Percentiles rank a stretch among this genome's conserved stretches.
Conservation (phyloP, 2,797 vertebrate species). For the Harpagifer antarcticus region DNA sequence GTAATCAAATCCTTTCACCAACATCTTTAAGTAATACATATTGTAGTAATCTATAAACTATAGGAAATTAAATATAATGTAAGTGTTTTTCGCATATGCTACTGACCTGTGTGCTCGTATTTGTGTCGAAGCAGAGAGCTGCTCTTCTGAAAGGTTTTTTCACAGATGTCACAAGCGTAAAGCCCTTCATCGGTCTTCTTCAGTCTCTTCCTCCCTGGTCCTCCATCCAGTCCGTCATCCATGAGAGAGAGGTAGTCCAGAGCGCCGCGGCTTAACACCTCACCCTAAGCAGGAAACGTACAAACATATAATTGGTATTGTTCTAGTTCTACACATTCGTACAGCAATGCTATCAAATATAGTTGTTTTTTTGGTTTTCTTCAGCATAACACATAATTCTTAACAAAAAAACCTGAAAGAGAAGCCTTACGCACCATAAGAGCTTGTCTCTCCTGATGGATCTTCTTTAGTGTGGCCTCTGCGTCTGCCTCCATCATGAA, state of each 20-base stretch:
- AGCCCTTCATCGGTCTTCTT: constrained; percentile 88
- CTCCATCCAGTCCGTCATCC: constrained; percentile 81
- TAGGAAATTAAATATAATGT: constrained; percentile 9
- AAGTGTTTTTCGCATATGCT: background rate
- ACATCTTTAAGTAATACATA: background rate
- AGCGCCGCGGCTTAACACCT: constrained; percentile 71
- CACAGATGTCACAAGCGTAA: constrained; percentile 89
- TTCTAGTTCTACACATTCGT: background rate
- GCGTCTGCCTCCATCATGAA: constrained; percentile 82
- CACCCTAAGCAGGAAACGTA: constrained; percentile 67
- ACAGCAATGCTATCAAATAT: background rate
- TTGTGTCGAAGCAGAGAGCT: constrained; percentile 90
- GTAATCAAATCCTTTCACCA: background rate
- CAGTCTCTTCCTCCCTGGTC: constrained; percentile 80
- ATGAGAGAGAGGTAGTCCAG: constrained; percentile 82
- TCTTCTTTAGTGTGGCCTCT: constrained; percentile 79
- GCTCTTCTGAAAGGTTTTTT: constrained; percentile 91
- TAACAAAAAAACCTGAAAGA: background rate
- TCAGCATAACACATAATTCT: background rate
- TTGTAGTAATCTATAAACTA: background rate
- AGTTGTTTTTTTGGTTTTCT: background rate
- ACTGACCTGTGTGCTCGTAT: constrained; percentile 89
- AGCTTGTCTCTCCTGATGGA: constrained; percentile 82
- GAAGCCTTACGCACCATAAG: constrained; percentile 74
- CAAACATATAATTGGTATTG: background rate